Conservation (phyloP, 2,113 vertebrate species). For the Polypterus bichir region DNA sequence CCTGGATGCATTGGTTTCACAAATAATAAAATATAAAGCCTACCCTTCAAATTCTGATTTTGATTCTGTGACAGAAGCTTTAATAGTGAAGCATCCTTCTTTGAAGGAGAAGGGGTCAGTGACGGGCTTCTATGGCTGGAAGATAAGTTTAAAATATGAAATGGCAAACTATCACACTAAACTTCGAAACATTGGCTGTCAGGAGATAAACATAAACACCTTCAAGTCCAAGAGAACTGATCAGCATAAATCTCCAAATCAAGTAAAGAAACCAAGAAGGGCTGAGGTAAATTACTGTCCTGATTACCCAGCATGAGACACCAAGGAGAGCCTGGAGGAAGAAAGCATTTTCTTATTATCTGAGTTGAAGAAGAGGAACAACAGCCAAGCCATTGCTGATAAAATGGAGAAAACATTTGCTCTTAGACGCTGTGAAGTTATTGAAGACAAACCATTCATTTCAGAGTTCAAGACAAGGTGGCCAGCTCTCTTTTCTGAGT, state of each 20-base stretch:
- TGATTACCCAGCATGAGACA: background rate
- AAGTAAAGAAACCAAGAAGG: constrained; percentile 16
- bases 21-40: constrained; percentile 22
- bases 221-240: constrained; percentile 8
- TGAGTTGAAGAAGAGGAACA: constrained; percentile 16
- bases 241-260: constrained; percentile 5
- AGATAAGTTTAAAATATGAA: constrained; percentile 18
- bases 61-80: constrained; percentile 18
- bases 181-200: constrained; percentile 8
- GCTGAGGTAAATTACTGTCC: constrained; percentile 19
- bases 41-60: constrained; percentile 16
- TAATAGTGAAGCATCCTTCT: constrained; percentile 19
- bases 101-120: constrained; percentile 6
- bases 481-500: constrained; percentile 17
- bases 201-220: background rate
- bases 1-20: constrained; percentile 18
- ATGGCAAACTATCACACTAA: constrained; percentile 16
- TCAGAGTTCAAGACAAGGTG: no score
- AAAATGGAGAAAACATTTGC: constrained; percentile 18
- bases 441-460: constrained; percentile 17
- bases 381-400: constrained; percentile 11
- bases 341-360: constrained; percentile 11
- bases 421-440: constrained; percentile 8
- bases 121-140: constrained; percentile 19
- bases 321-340: constrained; percentile 1